phyloP scores from a whole-genome alignment of 2,888 invertebrate species.

The Coelopa pilipes region DNA sequence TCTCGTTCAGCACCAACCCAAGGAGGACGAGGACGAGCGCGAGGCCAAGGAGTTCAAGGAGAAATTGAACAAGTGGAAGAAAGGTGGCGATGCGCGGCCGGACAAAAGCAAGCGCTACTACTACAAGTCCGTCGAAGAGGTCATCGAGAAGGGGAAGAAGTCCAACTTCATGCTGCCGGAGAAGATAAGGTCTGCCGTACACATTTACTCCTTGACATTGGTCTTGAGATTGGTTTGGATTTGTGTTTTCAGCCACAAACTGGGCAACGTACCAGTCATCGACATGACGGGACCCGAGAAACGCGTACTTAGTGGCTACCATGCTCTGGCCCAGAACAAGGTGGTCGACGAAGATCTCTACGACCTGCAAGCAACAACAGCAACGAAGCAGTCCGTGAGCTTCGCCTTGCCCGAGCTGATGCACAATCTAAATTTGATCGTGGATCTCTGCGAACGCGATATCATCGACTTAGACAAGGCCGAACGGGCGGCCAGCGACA shows the following conservation, averaged over 20 bases:
- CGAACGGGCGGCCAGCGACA: slow-evolving; percentile 81
- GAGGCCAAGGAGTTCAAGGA: slow-evolving; percentile 73
- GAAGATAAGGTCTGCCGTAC: slow-evolving; percentile 49
- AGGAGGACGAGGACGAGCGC: slow-evolving; percentile 68
- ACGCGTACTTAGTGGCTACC: slow-evolving; percentile 90
- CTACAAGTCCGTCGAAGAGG: slow-evolving; percentile 87
- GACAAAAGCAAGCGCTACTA: slow-evolving; percentile 80
- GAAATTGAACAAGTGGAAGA: slow-evolving; percentile 79
- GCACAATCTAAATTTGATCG: slow-evolving; percentile 90
- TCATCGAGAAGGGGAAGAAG: slow-evolving; percentile 87
- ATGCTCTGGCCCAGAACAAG: slow-evolving; percentile 81
- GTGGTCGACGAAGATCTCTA: slow-evolving; percentile 71
- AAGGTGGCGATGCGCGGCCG: slow-evolving; percentile 69
- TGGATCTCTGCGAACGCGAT: slow-evolving; percentile 94
- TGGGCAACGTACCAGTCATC: slow-evolving; percentile 94
- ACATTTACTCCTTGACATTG: not conserved
- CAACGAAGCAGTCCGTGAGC: slow-evolving; percentile 51
- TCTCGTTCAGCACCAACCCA: slow-evolving; percentile 41
- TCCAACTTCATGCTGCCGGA: slow-evolving; percentile 60
- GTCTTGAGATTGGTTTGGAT: not conserved
- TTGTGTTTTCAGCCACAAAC: slow-evolving; percentile 69
- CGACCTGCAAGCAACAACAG: slow-evolving; percentile 71
- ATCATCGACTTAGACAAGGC: slow-evolving; percentile 88
- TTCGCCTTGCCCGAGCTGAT: slow-evolving; percentile 89
- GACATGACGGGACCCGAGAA: slow-evolving; percentile 98